Evolutionary conservation across 2,888 invertebrate genomes (phyloP).

Genomic region (Rhopalosiphum nymphaeae): DNA sequence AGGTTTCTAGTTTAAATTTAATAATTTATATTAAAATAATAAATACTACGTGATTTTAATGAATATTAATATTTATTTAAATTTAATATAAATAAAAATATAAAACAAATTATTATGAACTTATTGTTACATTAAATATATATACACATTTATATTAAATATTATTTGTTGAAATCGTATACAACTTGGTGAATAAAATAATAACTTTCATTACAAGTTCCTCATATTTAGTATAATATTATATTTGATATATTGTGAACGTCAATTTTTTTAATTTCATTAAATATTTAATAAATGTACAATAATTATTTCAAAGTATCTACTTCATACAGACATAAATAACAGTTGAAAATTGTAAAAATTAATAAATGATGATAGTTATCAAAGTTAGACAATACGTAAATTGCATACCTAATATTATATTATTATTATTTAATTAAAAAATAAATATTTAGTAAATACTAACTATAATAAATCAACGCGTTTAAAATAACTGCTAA

Average conservation of each 20-base stretch:
- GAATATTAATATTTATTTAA: background rate
- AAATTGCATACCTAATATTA: background rate
- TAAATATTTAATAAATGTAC: background rate
- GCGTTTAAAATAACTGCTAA: background rate
- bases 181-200: background rate
- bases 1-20: background rate
- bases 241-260: background rate
- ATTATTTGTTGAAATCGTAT: background rate
- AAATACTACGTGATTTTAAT: background rate
- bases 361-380: background rate
- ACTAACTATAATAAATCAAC: background rate
- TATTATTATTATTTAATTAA: background rate
- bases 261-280: background rate
- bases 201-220: background rate
- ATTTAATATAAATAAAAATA: background rate
- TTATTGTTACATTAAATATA: background rate
- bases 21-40: background rate
- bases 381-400: background rate
- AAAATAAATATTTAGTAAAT: no score
- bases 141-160: background rate
- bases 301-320: background rate
- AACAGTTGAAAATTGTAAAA: background rate
- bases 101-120: background rate
- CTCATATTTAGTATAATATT: background rate
- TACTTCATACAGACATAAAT: background rate